Evolutionary conservation across 2,888 invertebrate species (phyloP), one percentile per base, ranked within the genome.

Genomic region (Tortricodes alternella): DNA sequence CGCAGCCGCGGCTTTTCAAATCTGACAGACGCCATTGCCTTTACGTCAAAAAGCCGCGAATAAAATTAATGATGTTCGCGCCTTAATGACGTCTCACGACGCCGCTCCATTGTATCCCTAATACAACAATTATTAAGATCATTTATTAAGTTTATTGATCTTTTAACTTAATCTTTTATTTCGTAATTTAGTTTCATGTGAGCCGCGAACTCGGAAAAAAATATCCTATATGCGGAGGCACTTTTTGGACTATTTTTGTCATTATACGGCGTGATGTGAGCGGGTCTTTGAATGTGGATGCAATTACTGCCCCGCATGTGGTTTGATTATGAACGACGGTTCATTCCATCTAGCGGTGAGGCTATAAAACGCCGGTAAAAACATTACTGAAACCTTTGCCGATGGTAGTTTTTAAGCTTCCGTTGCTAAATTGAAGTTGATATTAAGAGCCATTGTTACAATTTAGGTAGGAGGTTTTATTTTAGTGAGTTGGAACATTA

Each of bases 71-170:
- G 89, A 89, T 90, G 86, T 85, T 86, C 85, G 86, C 85, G 85
- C 85, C 89, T 87, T 90, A 89, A 89, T 90, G 89, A 87, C 88
- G 89, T 83, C 83, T 85, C 86, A 85, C 89, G 87, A 88, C 82
- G 89, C 89, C 89, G 88, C 86, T 84, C 89, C 88, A 90, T 90
- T 90, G 90, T 90, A 83, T 80, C 85, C 85, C 89, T 90, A 90
- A 89, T 90, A 88, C 88, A 90, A 90, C 90, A 89, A 90, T 89
- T 90, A 90, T 89, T 90, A 86, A 90, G 90, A 90, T 89, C 89
- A 90, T 90, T 90, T 90, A 89, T 90, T 89, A 90, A 89, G 89
- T 90, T 90, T 90, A 90, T 90, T 90, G 90, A 89, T 90, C 89
- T 89, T 89, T 90, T 89, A 89, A 89, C 81, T 89, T 89, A 89